Conservation (phyloP, 2,888 invertebrate genomes). For the Rhynchonema sp. region DNA sequence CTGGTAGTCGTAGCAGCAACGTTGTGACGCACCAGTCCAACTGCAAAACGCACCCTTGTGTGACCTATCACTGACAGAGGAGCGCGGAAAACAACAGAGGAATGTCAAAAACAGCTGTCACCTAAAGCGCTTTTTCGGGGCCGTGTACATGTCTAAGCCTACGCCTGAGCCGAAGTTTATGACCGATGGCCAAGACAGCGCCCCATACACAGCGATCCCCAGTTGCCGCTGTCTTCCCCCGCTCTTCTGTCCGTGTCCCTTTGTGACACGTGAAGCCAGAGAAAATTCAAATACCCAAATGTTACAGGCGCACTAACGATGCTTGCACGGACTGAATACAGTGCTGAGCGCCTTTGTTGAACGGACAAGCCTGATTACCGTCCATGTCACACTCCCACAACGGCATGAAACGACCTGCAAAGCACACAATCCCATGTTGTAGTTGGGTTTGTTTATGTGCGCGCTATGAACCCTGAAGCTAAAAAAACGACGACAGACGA, state of each 20-base stretch:
- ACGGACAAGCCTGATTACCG: constrained; percentile 59
- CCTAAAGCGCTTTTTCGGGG: too few species aligned
- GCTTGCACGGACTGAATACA: constrained; percentile 78
- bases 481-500: not conserved
- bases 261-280: not conserved
- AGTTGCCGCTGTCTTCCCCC: too few species aligned
- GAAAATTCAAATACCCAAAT: not conserved
- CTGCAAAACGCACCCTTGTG: too few species aligned
- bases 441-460: too few species aligned
- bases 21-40: constrained; percentile 46
- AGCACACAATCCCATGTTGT: not conserved
- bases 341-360: constrained; percentile 70
- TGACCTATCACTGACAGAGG: too few species aligned
- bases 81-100: too few species aligned
- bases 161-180: too few species aligned
- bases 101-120: too few species aligned
- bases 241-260: too few species aligned
- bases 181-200: too few species aligned
- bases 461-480: not conserved
- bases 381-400: constrained; percentile 76
- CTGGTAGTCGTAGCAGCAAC: constrained; percentile 86
- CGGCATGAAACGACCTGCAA: constrained; percentile 61
- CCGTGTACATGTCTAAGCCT: too few species aligned
- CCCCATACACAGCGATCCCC: too few species aligned
- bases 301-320: constrained; percentile 43